A percentile compares a stretch with the other conserved stretches of the same genome.
phyloP scores from a whole-genome alignment of 1,140 invertebrate species.

The Drosophila micromelanica region DNA sequence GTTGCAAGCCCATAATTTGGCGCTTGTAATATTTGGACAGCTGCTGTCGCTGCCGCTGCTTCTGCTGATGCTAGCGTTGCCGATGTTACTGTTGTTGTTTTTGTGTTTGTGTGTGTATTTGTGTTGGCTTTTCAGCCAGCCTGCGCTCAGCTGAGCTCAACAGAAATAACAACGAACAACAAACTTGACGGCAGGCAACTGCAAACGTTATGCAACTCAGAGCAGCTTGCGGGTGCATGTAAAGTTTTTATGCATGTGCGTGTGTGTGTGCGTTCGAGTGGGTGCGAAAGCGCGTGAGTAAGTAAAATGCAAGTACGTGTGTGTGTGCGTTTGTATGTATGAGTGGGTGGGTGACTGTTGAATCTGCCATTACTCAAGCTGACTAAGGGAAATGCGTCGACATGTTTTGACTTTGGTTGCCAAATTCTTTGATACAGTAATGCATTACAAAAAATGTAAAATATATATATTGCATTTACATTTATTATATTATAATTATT shows the following conservation, averaged over 20 bases:
- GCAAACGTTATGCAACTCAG: constrained; percentile 39
- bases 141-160: constrained; percentile 40
- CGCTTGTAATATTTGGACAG: constrained; percentile 72
- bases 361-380: constrained; percentile 4
- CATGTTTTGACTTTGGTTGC: no score
- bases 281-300: neutral
- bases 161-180: constrained; percentile 21
- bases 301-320: no score
- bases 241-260: no score
- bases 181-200: constrained; percentile 11
- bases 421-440: no score
- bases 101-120: constrained; percentile 15
- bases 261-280: neutral
- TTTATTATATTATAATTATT: no score
- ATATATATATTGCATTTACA: no score
- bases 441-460: no score
- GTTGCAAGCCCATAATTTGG: constrained; percentile 48
- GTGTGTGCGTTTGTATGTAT: neutral
- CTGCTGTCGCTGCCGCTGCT: no score
- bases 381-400: neutral
- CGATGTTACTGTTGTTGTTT: constrained; percentile 11
- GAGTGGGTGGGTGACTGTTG: neutral
- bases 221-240: constrained; percentile 20
- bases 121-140: constrained; percentile 11
- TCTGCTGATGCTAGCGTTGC: no score